These are phyloP conservation scores for Alligator mississippiensis DNA, from an alignment of 2,113 vertebrate species.

Conservation along the genomic window DNA sequence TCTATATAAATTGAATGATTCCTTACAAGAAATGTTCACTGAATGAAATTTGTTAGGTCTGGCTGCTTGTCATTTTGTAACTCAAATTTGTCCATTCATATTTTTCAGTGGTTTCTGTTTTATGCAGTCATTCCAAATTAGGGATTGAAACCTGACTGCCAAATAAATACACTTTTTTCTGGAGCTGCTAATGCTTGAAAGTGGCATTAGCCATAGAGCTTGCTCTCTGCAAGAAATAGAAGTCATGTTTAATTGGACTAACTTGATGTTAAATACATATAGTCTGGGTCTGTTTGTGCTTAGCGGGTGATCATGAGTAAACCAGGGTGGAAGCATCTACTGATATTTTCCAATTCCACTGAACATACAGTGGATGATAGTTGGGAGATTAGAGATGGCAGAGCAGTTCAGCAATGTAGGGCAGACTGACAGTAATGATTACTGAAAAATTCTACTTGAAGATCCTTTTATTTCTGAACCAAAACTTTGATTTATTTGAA, in stretches of 20 bases:
- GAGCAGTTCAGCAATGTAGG: not conserved
- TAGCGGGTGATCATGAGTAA: not conserved
- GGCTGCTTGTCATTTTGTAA: not conserved
- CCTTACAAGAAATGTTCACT: not conserved
- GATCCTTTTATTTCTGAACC: not conserved
- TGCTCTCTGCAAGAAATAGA: not conserved
- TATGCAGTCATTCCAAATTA: not conserved
- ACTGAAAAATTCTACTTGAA: not conserved
- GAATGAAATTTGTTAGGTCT: not conserved
- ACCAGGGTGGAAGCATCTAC: not conserved
- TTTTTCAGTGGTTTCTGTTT: not conserved
- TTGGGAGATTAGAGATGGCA: fast-evolving
- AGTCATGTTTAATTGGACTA: not conserved
- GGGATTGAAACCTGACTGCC: not conserved
- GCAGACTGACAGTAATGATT: not conserved
- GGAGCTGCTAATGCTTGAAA: not conserved
- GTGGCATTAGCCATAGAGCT: not conserved
- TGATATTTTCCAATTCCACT: not conserved
- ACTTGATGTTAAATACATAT: not conserved
- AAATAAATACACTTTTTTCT: fast-evolving
- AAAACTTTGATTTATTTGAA: not conserved
- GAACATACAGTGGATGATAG: not conserved
- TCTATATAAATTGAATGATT: not conserved
- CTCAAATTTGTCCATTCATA: not conserved
- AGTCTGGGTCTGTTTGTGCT: not conserved